A percentile compares a stretch with the other conserved stretches of the same genome.
Evolutionary conservation across 2,113 vertebrate species (phyloP).

Genomic region (Halichoeres trimaculatus): DNA sequence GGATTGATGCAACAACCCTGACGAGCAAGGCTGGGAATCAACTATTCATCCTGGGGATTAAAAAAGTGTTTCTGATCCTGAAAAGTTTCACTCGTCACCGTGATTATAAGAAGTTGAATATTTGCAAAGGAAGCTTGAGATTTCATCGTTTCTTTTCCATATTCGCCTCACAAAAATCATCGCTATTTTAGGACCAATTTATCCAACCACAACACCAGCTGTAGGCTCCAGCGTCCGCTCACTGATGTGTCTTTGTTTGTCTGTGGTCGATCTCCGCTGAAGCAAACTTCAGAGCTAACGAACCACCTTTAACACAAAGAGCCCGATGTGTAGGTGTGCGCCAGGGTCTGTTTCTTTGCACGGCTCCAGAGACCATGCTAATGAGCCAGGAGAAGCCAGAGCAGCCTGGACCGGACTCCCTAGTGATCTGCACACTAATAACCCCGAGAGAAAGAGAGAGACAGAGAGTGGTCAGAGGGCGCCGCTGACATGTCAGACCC

Average conservation of each 20-base stretch:
- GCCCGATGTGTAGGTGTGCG: slow-evolving; percentile 3
- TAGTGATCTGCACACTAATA: slow-evolving; percentile 64
- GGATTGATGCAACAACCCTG: too few species aligned
- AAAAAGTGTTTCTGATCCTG: too few species aligned
- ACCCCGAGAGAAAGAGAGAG: slow-evolving; percentile 19
- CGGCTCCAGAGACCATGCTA: slow-evolving; percentile 38
- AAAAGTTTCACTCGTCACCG: too few species aligned
- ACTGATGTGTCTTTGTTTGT: not conserved
- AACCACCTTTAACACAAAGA: not conserved
- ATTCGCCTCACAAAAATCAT: too few species aligned
- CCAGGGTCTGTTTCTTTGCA: not conserved
- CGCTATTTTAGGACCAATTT: too few species aligned
- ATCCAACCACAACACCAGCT: too few species aligned
- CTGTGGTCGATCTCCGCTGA: not conserved
- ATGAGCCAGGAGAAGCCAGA: slow-evolving; percentile 44
- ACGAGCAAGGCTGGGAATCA: too few species aligned
- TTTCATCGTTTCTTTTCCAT: too few species aligned
- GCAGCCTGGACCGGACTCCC: slow-evolving; percentile 26
- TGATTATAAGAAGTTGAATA: too few species aligned
- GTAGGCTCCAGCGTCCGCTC: not conserved
- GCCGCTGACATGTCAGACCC: slow-evolving; percentile 41
- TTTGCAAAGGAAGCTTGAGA: too few species aligned
- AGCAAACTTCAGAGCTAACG: not conserved
- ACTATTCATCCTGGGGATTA: too few species aligned
- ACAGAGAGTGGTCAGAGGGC: slow-evolving; percentile 21